These are phyloP conservation scores for Steinernema khuongi DNA, from an alignment of 1,140 invertebrate genomes.

Conservation along the genomic window DNA sequence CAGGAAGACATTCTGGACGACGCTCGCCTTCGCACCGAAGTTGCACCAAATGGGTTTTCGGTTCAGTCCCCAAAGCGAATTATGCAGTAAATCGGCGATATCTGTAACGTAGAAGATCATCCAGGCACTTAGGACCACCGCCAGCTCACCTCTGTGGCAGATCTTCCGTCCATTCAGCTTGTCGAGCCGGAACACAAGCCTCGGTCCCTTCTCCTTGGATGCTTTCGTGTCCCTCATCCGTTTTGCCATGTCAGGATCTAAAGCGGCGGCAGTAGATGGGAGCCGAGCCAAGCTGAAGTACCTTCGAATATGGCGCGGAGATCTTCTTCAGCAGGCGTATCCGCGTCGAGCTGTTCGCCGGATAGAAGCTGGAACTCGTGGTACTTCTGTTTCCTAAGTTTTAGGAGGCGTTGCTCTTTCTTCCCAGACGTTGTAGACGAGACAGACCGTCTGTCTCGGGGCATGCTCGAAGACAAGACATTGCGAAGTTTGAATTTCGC, in stretches of 20 bases:
- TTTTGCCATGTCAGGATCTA: not conserved
- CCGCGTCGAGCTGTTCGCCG: not conserved
- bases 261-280: no score
- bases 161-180: not conserved
- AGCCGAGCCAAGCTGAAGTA: no score
- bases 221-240: not conserved
- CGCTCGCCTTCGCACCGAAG: not conserved
- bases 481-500: no score
- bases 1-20: slow-evolving; percentile 26
- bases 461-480: no score
- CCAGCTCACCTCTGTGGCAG: not conserved
- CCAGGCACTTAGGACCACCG: not conserved
- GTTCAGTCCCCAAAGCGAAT: not conserved
- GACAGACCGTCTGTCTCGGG: no score
- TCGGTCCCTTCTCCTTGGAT: not conserved
- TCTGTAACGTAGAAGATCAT: not conserved
- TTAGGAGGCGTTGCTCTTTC: not conserved
- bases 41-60: not conserved
- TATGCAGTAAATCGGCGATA: not conserved
- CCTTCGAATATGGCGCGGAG: not conserved
- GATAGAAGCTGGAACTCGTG: not conserved
- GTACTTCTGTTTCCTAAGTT: not conserved
- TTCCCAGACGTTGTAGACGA: not conserved
- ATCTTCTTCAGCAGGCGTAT: not conserved
- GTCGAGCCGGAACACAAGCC: not conserved